These are phyloP conservation scores for Sebastes oblongus DNA, from an alignment of 2,797 vertebrate species.

Conservation along the genomic window DNA sequence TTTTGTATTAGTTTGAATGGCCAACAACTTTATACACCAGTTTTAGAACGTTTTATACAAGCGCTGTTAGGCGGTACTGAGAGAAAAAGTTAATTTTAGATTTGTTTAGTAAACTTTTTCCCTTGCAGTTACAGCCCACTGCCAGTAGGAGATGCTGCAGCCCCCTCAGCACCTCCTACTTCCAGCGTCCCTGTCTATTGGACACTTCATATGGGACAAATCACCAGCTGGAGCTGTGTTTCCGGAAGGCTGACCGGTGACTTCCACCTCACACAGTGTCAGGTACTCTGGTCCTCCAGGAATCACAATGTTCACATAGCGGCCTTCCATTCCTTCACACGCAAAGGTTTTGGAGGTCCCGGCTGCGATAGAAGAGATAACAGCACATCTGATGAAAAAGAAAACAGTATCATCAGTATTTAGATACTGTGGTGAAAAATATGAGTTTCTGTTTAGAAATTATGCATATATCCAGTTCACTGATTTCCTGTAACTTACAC, in stretches of 20 bases:
- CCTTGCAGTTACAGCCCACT: too few species aligned
- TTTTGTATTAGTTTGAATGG: too few species aligned
- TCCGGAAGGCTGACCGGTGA: not conserved
- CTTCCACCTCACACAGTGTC: constrained; percentile 26
- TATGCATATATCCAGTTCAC: not conserved
- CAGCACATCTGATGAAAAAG: constrained; percentile 29
- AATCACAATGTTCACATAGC: constrained; percentile 23
- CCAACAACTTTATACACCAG: too few species aligned
- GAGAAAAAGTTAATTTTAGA: too few species aligned
- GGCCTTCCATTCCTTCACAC: constrained; percentile 28
- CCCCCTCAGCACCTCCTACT: too few species aligned
- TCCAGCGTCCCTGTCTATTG: too few species aligned
- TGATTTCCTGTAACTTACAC: not conserved
- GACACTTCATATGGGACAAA: too few species aligned
- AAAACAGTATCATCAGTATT: not conserved
- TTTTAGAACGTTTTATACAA: too few species aligned
- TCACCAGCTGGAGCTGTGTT: too few species aligned
- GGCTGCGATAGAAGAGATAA: constrained; percentile 2
- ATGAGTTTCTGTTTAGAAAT: not conserved
- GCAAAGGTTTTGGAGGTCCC: constrained; percentile 10
- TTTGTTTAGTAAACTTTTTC: too few species aligned
- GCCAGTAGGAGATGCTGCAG: too few species aligned
- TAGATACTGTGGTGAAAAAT: not conserved
- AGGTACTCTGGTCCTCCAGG: not conserved
- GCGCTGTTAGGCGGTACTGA: too few species aligned